Evolutionary conservation across 2,888 invertebrate species (phyloP), one percentile per base, ranked within the genome.

Genomic region (Stenurella melanura): DNA sequence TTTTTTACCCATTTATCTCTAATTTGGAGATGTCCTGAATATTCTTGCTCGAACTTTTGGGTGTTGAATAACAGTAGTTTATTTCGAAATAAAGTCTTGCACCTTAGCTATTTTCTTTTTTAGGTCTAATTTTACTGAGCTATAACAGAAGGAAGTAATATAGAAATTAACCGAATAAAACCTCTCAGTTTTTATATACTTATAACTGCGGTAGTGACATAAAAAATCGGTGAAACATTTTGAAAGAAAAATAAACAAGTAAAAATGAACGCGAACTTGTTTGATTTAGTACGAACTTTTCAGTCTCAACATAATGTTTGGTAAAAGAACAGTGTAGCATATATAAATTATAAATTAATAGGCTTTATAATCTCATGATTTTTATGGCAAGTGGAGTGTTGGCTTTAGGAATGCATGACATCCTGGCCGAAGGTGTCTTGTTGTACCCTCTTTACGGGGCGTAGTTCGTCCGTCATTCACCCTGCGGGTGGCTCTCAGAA

Each of bases 401-500:
- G 50, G 50, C 50, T 50, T 50, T 50, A 50, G 50, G 78, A 79
- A 80, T 80, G 78, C 77, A 78, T 63, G 81, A 78, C 63, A 68
- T 72, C 73, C 75, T 72, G 73, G 80, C 78, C 69, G 73, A 80
- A 81, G 80, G 81, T 82, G 82, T 83, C 81, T 83, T 71, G 78
- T 68, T 78, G 78, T 80, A 81, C 81, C 82, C 82, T 82, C 80
- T 83, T 83, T 82, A 83, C 79, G 81, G 83, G 84, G 83, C 83
- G 83, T 83, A 84, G 82, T 82, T 78, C 78, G 81, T 83, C 83
- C 84, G 84, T 84, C 83, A 84, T 82, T 83, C 82, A 84, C 84
- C 84, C 84, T 68, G 82, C 84, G 84, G 84, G 84, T 84, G 84
- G 84, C 81, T 84, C 83, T 82, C 83, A 83, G 79, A 83, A 84